Evolutionary conservation across 1,140 invertebrate genomes (phyloP), one percentile per base, ranked within the genome.

Genomic region (Drosophila leontia): DNA sequence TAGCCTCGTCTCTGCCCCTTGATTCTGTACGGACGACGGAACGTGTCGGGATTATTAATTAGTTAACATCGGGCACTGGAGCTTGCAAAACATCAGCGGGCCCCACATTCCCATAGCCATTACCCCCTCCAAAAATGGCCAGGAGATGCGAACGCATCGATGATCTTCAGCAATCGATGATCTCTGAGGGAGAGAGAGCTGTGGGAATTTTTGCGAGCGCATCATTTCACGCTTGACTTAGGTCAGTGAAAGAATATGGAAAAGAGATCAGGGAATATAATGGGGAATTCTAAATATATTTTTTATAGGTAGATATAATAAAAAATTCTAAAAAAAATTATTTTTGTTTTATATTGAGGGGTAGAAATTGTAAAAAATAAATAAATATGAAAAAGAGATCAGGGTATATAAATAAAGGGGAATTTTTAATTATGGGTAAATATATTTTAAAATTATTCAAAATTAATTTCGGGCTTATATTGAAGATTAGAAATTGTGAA

Each of bases 31-130:
- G 44, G 51, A 39, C 53, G 13, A 48, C 45, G 75, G 59, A 84
- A 79, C 82, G 82, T 86, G 82, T 76, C 59, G 78, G 59, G 76
- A 71, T 86, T 86, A 86, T 86, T 86, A 86, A 86, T 86, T 86
- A 86, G 62, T 68, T 47, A 63, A 60, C 69, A 44, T 60, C 41
- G 23, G 39, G 26, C 68, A 37, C 42, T 51, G 63, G 51, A 74
- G 64, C 61, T 47, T 58, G 75, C 57, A 68, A 71, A 70, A 70
- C 64, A 71, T 57, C 68, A 56, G 34, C 48, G 37, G 47, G 58
- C 58, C 55, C 59, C 78, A 50, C 59, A 70, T 76, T 70, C 78
- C 50, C 50, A 51, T 51, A 34, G 29, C 59, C 62, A 55, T 23
- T 9, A 23, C 7, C 47, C 15, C 26, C 47, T 4, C 13, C 67